Evolutionary conservation across 2,113 vertebrate genomes (phyloP).

Genomic region (Tinamus guttatus): DNA sequence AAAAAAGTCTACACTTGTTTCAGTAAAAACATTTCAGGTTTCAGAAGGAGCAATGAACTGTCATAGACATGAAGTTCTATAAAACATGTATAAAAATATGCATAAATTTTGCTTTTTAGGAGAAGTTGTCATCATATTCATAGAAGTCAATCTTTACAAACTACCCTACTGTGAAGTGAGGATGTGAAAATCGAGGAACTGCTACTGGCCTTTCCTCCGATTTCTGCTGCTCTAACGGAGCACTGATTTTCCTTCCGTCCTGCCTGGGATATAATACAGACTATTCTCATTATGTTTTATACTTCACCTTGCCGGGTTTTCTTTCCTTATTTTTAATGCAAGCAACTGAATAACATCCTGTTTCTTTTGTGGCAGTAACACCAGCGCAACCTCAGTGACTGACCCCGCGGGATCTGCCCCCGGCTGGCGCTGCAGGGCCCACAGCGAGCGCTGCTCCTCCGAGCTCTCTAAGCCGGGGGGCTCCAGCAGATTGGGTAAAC

Average conservation of each 20-base stretch:
- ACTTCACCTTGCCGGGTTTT: background rate
- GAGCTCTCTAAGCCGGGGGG: background rate
- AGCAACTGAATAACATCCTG: background rate
- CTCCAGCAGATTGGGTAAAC: background rate
- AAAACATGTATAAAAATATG: background rate
- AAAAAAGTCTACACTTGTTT: background rate
- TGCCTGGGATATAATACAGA: background rate
- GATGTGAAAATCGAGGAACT: background rate
- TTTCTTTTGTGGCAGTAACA: conserved; percentile 6
- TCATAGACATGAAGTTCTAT: background rate
- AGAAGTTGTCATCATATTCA: conserved; percentile 3
- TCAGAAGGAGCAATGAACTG: background rate
- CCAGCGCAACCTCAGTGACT: background rate
- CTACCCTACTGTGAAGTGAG: background rate
- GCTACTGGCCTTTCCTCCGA: background rate
- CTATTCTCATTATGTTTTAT: background rate
- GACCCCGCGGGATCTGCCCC: background rate
- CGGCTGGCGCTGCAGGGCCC: background rate
- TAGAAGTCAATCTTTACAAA: background rate
- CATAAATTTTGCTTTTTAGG: background rate
- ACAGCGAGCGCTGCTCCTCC: background rate
- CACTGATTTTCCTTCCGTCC: background rate
- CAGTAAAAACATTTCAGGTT: background rate
- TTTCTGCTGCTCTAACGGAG: conserved; percentile 19
- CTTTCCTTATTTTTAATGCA: background rate